Evolutionary conservation across 2,113 vertebrate genomes (phyloP).

Genomic region (Panthera tigris): DNA sequence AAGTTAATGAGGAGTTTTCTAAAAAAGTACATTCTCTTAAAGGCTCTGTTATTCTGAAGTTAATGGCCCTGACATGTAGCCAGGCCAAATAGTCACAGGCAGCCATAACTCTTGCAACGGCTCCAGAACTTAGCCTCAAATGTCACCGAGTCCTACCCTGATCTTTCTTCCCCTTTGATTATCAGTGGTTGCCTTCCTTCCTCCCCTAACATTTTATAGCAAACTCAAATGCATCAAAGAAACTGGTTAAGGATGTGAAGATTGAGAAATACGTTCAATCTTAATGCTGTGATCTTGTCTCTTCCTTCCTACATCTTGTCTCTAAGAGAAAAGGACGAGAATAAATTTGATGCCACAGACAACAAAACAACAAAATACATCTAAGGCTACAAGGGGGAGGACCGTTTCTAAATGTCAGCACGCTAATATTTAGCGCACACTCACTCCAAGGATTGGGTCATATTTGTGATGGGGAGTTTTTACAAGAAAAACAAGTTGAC

Average conservation of each 20-base stretch:
- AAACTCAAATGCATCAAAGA: constrained; percentile 63
- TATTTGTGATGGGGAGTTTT: constrained; percentile 46
- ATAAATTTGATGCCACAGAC: constrained; percentile 54
- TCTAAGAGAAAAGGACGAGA: constrained; percentile 58
- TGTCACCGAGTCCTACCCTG: constrained; percentile 65
- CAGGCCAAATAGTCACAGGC: constrained; percentile 84
- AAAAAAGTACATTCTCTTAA: constrained; percentile 76
- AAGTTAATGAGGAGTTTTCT: constrained; percentile 80
- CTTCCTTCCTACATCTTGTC: constrained; percentile 52
- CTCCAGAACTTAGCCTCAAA: constrained; percentile 80
- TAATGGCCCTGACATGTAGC: constrained; percentile 84
- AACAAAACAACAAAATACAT: constrained; percentile 67
- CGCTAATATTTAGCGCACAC: constrained; percentile 60
- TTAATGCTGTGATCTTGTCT: constrained; percentile 48
- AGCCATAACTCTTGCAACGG: constrained; percentile 82
- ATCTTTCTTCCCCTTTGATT: constrained; percentile 72
- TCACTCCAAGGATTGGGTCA: constrained; percentile 70
- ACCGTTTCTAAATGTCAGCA: constrained; percentile 67
- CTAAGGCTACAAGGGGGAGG: constrained; percentile 35
- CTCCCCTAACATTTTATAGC: constrained; percentile 35
- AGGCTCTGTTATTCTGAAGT: constrained; percentile 81
- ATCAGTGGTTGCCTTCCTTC: background rate
- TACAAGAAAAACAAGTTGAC: constrained; percentile 61
- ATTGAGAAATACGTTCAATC: constrained; percentile 60
- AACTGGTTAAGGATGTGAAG: constrained; percentile 58